Base-by-base conservation (phyloP, 2,113 vertebrate species). In the Amphiprion ocellaris region DNA sequence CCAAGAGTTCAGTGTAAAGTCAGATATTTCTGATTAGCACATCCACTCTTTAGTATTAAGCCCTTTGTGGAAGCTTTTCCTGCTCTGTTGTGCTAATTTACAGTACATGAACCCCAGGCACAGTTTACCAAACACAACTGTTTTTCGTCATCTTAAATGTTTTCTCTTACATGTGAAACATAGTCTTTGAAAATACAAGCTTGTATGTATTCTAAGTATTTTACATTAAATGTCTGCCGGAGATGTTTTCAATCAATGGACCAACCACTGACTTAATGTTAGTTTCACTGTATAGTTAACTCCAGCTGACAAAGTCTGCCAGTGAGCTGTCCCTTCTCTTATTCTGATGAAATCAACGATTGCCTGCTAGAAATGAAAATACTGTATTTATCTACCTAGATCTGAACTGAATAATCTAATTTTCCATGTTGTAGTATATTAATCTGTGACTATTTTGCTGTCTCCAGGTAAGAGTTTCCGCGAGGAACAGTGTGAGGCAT, bases 401-500 rank as follows among this genome's bases (percentile, higher is more conserved):
- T 44, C 37, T 28, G 6, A 58, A 19, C 3, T 64, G 0, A 7
- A 5, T 16, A 10, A 54, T 24, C 50, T 14, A 30, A 17, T 1
- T 16, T 0, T 37, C 33, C 33, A 9, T 37, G 9, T 10, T 37
- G 33, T 7, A 37, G 6, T 10, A 8, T 10, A 9, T 37, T 19
- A 62, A 53, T 28, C 16, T 67, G 30, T 19, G 4, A 4, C 37
- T 72, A 15, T 68, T 2, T 68, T 26, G 53, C 1, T 2, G 6
- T 63, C 33, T 56, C 80, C 94, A 8, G 97, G 95, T 30, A 98
- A 97, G 90, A 98, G 96, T 82, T 99, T 97, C 94, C 96, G 98
- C 0, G 97, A 99, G 72, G 97, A 99, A 55, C 98, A 99, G 79
- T 99, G 98, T 16, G 97, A 99, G 50, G 95, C 96, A 4, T 99